Evolutionary conservation across 2,797 vertebrate species (phyloP).

Genomic region (Sebastes diaconus): DNA sequence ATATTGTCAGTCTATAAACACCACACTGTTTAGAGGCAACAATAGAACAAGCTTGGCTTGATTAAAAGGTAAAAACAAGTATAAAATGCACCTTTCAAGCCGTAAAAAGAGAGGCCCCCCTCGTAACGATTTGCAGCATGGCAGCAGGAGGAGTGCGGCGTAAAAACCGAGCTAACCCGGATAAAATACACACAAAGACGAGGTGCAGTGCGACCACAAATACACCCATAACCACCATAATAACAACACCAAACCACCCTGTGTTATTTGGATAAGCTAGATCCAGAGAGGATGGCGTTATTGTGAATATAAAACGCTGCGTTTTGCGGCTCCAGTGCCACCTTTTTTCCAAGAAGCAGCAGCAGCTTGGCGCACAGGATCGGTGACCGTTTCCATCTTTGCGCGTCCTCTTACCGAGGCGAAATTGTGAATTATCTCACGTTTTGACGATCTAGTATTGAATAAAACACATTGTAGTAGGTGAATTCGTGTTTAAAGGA

Average conservation of each 20-base stretch:
- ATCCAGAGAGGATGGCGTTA: conserved; percentile 14
- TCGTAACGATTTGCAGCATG: conserved; percentile 86
- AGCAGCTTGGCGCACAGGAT: conserved; percentile 82
- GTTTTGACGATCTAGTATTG: conserved; percentile 3
- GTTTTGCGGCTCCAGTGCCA: conserved; percentile 83
- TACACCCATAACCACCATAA: conserved; percentile 18
- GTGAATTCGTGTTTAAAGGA: background rate
- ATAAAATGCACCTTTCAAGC: conserved; percentile 94
- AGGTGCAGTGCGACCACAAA: conserved; percentile 55
- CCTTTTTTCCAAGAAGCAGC: conserved; percentile 80
- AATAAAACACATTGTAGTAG: conserved; percentile 42
- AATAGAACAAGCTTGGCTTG: conserved; percentile 91
- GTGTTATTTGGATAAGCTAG: conserved; percentile 7
- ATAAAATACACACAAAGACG: conserved; percentile 78
- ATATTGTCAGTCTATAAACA: conserved; percentile 87
- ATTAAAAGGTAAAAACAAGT: conserved; percentile 91
- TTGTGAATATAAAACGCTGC: conserved; percentile 76
- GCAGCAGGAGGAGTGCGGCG: conserved; percentile 83
- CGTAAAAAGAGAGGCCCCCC: conserved; percentile 86
- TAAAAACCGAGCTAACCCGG: conserved; percentile 84
- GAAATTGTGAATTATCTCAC: background rate
- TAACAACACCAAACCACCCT: conserved; percentile 15
- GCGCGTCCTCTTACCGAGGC: conserved; percentile 83
- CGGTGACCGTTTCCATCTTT: conserved; percentile 88
- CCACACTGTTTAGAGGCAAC: conserved; percentile 86